Conservation (phyloP, 2,113 vertebrate species). For the Myrmecophaga tridactyla region DNA sequence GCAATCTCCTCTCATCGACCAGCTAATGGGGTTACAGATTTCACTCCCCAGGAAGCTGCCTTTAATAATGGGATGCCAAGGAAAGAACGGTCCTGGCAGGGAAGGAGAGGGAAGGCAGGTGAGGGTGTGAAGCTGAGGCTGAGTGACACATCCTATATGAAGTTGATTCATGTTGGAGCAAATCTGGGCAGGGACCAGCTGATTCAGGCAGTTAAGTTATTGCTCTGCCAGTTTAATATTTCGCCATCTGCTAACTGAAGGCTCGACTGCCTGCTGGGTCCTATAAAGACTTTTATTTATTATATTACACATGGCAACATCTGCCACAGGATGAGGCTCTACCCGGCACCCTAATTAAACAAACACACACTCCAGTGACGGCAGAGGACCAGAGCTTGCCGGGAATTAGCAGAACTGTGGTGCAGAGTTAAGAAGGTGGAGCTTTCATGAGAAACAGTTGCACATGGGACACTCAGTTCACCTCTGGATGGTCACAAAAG, state of each 20-base stretch:
- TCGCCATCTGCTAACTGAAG: constrained; percentile 86
- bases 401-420: neutral
- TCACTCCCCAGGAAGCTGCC: constrained; percentile 40
- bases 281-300: constrained; percentile 89
- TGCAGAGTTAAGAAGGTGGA: neutral
- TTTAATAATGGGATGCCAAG: constrained; percentile 46
- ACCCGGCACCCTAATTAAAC: constrained; percentile 84
- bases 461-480: neutral
- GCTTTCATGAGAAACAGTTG: neutral
- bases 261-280: constrained; percentile 83
- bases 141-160: constrained; percentile 70
- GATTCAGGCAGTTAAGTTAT: constrained; percentile 79
- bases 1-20: constrained; percentile 43
- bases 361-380: constrained; percentile 77
- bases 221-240: constrained; percentile 85
- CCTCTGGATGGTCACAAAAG: neutral
- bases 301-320: constrained; percentile 86
- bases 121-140: neutral
- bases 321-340: constrained; percentile 81
- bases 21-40: constrained; percentile 47
- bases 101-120: constrained; percentile 24
- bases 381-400: constrained; percentile 33
- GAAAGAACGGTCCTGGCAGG: neutral
- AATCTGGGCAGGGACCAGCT: constrained; percentile 78
- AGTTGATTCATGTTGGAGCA: constrained; percentile 72